Base-by-base conservation (phyloP, 2,888 invertebrate species). In the Chelonus formosanus region DNA sequence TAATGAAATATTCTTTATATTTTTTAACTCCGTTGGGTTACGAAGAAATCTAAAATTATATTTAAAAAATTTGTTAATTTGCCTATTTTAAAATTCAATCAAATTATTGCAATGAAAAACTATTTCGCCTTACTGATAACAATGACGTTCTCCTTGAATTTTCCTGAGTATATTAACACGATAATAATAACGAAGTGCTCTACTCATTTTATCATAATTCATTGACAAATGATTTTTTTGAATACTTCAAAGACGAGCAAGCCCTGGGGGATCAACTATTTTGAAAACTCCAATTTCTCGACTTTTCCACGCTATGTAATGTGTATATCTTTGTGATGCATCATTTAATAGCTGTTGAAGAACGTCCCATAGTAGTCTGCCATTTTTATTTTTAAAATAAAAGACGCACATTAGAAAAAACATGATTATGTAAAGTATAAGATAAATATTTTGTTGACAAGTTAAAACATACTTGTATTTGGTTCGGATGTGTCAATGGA, bases 161-260 rank as follows among this genome's bases (percentile, higher is more conserved):
- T 97, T 97, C 75, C 95, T 90, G 74, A 97, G 87, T 76, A 97
- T 97, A 82, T 97, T 96, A 69, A 97, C 97, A 80, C 97, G 90
- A 85, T 97, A 97, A 83, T 97, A 97, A 82, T 98, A 97, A 79
- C 97, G 89, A 52, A 97, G 87, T 50, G 97, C 97, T 72, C 97
- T 89, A 60, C 97, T 97, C 94, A 97, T 95, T 86, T 97, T 97
- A 85, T 97, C 97, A 81, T 97, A 97, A 84, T 97, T 97, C 97
- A 97, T 97, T 36, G 96, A 96, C 60, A 96, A 88, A 83, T 97
- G 95, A 84, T 97, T 97, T 85, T 97, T 97, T 85, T 97, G 97
- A 75, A 96, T 95, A 47, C 97, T 97, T 97, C 97, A 97, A n/a
- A 97, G 88, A 77, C 96, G 93, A 4, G 97, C 97, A 63, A 97